A percentile compares a stretch with the other conserved stretches of the same genome.
These are phyloP conservation scores for Chalcis sispes DNA, from an alignment of 2,888 invertebrate species.

Conservation along the genomic window DNA sequence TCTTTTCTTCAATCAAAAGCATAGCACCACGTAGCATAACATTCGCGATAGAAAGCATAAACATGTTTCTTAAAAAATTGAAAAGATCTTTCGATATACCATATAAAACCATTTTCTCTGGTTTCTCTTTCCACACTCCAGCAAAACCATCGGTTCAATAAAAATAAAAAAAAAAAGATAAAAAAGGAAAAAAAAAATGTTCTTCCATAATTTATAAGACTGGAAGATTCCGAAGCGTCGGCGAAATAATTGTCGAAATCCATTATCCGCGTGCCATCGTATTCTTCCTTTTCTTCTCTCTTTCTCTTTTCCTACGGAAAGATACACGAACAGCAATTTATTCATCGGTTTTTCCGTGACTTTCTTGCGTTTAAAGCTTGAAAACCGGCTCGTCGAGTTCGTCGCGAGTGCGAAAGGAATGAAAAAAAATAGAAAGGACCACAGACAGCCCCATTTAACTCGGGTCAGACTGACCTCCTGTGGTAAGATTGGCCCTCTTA, in stretches of 20 bases:
- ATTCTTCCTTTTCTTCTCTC: too few species aligned
- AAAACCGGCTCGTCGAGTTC: constrained; percentile 11
- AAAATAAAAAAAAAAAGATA: too few species aligned
- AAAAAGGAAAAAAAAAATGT: constrained; percentile 26
- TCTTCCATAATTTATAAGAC: constrained; percentile 16
- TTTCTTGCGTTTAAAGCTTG: background rate
- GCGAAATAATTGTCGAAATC: constrained; percentile 27
- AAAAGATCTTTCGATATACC: background rate
- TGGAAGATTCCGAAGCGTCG: constrained; percentile 8
- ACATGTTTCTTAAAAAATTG: constrained; percentile 44
- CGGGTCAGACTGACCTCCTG: background rate
- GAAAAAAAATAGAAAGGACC: constrained; percentile 21
- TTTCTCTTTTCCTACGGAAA: too few species aligned
- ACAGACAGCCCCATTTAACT: constrained; percentile 19
- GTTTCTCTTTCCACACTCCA: background rate
- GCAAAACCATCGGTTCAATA: too few species aligned
- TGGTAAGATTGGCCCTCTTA: background rate
- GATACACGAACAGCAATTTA: constrained; percentile 21
- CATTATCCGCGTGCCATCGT: background rate
- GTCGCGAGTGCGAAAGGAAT: background rate
- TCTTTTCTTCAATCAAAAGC: background rate
- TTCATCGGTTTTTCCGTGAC: background rate
- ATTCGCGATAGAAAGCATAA: constrained; percentile 20
- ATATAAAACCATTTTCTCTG: background rate
- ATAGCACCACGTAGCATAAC: background rate